These are phyloP conservation scores for Bos javanicus DNA, from an alignment of 2,113 vertebrate genomes.

Conservation along the genomic window DNA sequence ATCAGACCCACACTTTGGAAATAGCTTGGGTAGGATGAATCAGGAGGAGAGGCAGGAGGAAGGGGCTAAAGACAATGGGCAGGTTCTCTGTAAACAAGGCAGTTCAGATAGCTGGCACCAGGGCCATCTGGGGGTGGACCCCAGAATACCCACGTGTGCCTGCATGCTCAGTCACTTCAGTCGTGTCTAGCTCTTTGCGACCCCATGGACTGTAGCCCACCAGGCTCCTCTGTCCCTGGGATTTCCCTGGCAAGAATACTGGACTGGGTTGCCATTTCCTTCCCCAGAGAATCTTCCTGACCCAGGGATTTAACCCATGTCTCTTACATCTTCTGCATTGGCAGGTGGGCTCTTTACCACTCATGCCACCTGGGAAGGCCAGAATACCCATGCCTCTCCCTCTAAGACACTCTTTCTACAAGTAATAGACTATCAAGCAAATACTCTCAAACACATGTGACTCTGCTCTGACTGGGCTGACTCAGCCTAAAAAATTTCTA, in stretches of 20 bases:
- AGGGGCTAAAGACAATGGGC: background rate
- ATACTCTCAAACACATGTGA: rapidly evolving
- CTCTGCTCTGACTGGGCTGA: background rate
- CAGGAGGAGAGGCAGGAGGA: background rate
- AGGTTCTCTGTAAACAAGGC: background rate
- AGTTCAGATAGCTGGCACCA: background rate
- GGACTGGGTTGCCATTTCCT: background rate
- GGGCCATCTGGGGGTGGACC: rapidly evolving
- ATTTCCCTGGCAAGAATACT: background rate
- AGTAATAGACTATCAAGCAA: background rate
- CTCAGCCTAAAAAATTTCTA: background rate
- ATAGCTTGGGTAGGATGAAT: background rate
- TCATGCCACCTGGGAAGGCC: no score
- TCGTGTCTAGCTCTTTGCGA: background rate
- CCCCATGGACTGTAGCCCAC: background rate
- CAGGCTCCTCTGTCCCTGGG: background rate
- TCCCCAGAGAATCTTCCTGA: background rate
- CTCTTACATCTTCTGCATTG: background rate
- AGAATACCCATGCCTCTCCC: rapidly evolving
- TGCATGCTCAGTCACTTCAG: background rate
- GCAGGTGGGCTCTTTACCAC: background rate
- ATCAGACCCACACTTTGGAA: background rate
- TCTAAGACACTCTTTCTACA: background rate
- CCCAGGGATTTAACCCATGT: background rate
- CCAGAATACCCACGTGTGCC: background rate